These are phyloP conservation scores for Pipistrellus pygmaeus DNA, from an alignment of 2,797 vertebrate species.

Conservation along the genomic window DNA sequence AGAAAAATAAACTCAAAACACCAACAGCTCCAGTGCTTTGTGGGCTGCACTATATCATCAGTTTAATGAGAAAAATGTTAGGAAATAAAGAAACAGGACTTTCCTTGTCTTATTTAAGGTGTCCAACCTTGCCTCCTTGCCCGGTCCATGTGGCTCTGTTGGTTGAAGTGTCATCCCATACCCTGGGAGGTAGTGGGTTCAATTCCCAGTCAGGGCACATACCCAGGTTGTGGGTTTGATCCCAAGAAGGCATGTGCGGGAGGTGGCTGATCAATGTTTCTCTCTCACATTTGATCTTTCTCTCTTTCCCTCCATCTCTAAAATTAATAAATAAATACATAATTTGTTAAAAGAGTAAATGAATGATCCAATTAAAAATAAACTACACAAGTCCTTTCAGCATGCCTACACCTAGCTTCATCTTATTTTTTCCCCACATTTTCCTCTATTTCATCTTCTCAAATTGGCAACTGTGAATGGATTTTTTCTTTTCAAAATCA, in stretches of 20 bases:
- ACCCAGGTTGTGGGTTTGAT: background rate
- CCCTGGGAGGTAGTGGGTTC: background rate
- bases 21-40: background rate
- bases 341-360: background rate
- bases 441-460: background rate
- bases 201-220: background rate
- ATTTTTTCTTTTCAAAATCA: constrained; percentile 6
- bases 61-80: background rate
- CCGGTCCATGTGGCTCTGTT: background rate
- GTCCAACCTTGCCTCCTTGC: background rate
- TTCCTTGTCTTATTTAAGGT: background rate
- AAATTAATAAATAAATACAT: background rate
- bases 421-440: background rate
- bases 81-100: background rate
- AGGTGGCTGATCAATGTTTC: background rate
- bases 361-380: background rate
- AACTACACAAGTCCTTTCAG: background rate
- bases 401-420: background rate
- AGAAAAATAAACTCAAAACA: background rate
- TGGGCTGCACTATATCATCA: background rate
- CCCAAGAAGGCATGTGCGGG: background rate
- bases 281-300: background rate
- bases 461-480: background rate
- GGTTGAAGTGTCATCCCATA: background rate
- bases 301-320: background rate